Percentiles rank a stretch among this genome's conserved stretches.
phyloP scores from a whole-genome alignment of 2,888 invertebrate genomes.

The Eremobia ochroleuca region DNA sequence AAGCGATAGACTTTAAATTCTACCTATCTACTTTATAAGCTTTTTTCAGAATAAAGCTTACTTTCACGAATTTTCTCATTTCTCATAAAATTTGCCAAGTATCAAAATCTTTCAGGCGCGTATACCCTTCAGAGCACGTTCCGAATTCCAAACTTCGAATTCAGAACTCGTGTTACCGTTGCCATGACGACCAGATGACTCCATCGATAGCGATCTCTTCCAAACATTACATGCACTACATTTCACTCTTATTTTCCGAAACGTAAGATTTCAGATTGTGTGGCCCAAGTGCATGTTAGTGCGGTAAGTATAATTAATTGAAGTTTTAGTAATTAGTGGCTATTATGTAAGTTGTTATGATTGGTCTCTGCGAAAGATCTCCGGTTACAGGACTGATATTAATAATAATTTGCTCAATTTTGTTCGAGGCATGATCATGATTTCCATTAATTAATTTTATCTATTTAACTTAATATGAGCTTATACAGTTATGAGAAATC shows the following conservation, averaged over 20 bases:
- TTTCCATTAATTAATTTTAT: neutral
- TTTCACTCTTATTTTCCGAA: constrained; percentile 7
- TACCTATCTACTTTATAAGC: neutral
- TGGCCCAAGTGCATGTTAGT: neutral
- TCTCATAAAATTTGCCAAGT: constrained; percentile 28
- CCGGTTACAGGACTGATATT: constrained; percentile 15
- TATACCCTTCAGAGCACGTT: constrained; percentile 71
- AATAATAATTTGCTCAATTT: constrained; percentile 11
- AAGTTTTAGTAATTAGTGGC: constrained; percentile 64
- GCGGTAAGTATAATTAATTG: constrained; percentile 60
- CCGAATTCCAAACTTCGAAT: constrained; percentile 75
- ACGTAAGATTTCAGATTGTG: constrained; percentile 10
- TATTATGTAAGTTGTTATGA: constrained; percentile 50
- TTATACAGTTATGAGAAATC: neutral
- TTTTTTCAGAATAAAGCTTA: neutral
- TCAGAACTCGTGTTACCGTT: constrained; percentile 75
- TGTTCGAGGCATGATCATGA: neutral
- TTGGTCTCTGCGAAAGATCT: constrained; percentile 40
- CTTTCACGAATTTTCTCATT: neutral
- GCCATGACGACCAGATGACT: constrained; percentile 74
- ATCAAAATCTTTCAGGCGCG: constrained; percentile 57
- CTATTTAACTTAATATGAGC: neutral
- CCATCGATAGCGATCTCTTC: constrained; percentile 62
- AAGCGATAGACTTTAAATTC: neutral
- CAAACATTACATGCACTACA: constrained; percentile 12